Evolutionary conservation across 1,140 invertebrate species (phyloP), one percentile per base, ranked within the genome.

Genomic region (Manduca sexta): DNA sequence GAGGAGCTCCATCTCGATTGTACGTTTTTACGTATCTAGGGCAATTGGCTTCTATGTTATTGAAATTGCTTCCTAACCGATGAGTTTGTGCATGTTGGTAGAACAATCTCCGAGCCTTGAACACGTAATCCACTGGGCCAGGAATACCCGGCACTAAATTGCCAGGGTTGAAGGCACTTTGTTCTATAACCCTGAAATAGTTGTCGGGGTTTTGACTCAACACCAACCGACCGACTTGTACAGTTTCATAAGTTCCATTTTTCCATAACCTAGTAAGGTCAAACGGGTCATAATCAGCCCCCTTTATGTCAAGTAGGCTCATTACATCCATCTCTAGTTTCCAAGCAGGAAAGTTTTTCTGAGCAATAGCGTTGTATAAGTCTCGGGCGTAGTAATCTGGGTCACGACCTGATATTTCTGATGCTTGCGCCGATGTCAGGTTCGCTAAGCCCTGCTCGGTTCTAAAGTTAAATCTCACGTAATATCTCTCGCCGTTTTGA

Each of bases 11-110:
- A 84, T 98, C 96, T 10, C 96, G 89, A 73, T 95, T 92, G 75
- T 79, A 76, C 7, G 53, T 64, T 46, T 66, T 72, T 45, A 86
- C 86, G 46, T 88, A 87, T 53, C 91, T 93, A 0, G 97, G 96
- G 63, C 92, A 93, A 71, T 97, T 98, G 15, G 97, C 92, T 18
- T 94, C 91, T 37, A 97, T 84, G 67, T 96, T 94, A 10, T 90
- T 85, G 74, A 93, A 93, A 78, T 97, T 97, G 1, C 91, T 86
- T 13, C 96, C 95, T 12, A 97, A 84, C 1, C 95, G 90, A 78
- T 97, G 92, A 45, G 93, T 88, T 56, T 96, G 94, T 4, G 95
- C 94, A 70, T 97, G 95, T 1, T 88, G 88, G 72, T 98, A 98
- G 14, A 93, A 89, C 63, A 96, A 95, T 2, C 95, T 82, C 44